These are phyloP conservation scores for Paragorgia papillata DNA, from an alignment of 92 coral and sea anemone genomes.

Conservation along the genomic window DNA sequence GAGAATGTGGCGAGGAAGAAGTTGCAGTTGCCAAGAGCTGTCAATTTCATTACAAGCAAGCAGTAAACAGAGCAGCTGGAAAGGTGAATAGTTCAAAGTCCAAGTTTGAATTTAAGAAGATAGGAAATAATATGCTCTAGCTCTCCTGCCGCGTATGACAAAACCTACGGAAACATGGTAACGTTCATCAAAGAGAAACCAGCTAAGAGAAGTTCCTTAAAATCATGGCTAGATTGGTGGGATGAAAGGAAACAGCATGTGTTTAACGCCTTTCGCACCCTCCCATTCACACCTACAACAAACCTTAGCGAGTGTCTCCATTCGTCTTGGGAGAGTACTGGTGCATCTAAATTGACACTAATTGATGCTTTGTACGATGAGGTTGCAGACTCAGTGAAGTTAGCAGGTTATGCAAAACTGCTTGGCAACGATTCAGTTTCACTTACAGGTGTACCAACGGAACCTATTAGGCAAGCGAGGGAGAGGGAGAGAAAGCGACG, in stretches of 20 bases:
- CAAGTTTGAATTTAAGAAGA: conserved; percentile 35
- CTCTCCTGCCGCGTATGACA: conserved; percentile 34
- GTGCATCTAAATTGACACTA: conserved; percentile 31
- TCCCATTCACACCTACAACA: conserved; percentile 32
- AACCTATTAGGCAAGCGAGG: too few species aligned
- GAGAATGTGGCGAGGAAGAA: conserved; percentile 30
- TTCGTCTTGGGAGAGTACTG: conserved; percentile 40
- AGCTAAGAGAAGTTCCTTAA: conserved; percentile 10
- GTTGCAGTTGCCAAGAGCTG: conserved; percentile 33
- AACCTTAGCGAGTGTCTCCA: conserved; percentile 43
- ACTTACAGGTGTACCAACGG: conserved; percentile 5
- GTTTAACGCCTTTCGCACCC: conserved; percentile 32
- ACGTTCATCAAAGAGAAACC: conserved; percentile 44
- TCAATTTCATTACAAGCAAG: conserved; percentile 40
- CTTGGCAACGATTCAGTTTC: too few species aligned
- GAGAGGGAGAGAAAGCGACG: too few species aligned
- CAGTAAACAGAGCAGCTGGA: conserved; percentile 23
- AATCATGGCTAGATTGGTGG: conserved; percentile 43
- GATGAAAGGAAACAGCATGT: conserved; percentile 35
- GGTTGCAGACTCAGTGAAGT: conserved; percentile 40
- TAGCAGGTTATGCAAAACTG: conserved; percentile 31
- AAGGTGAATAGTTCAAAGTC: conserved; percentile 25
- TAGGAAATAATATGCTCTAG: conserved; percentile 7
- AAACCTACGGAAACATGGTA: conserved; percentile 32
- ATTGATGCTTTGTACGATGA: conserved; percentile 40